Evolutionary conservation across 2,888 invertebrate species (phyloP).

Genomic region (Pachliopta kotzebuea): DNA sequence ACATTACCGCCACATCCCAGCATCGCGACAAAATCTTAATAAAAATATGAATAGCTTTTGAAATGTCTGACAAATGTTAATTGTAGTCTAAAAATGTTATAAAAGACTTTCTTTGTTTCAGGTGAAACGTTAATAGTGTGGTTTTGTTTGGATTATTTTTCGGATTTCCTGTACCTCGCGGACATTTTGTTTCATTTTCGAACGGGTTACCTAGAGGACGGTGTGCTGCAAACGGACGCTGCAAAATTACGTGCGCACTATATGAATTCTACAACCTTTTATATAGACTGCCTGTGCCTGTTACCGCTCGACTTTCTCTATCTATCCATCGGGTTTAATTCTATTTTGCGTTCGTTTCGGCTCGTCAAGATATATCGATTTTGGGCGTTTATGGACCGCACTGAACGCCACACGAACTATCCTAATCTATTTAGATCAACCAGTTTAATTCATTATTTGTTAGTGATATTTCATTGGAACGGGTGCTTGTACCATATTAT

Average conservation of each 20-base stretch:
- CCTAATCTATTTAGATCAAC: conserved; percentile 97
- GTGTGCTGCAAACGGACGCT: conserved; percentile 97
- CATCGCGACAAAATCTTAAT: neutral
- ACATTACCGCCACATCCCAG: neutral
- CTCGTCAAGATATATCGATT: conserved; percentile 98
- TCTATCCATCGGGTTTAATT: conserved; percentile 98
- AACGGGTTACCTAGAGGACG: conserved; percentile 98
- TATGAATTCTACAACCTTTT: conserved; percentile 98
- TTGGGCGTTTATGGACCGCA: conserved; percentile 99
- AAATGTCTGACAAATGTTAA: conserved; percentile 35
- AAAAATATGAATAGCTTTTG: neutral
- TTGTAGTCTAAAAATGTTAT: conserved; percentile 34
- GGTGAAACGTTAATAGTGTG: conserved; percentile 94
- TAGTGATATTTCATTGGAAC: conserved; percentile 99
- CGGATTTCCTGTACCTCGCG: conserved; percentile 96
- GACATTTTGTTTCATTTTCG: conserved; percentile 99
- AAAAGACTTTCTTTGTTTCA: conserved; percentile 62
- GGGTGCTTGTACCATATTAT: conserved; percentile 99
- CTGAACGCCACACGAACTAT: conserved; percentile 99
- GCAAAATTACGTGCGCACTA: conserved; percentile 96
- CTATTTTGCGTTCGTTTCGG: conserved; percentile 96
- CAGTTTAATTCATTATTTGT: conserved; percentile 95
- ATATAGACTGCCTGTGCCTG: conserved; percentile 98
- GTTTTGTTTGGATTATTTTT: conserved; percentile 98
- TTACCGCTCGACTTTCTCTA: conserved; percentile 98